phyloP scores from a whole-genome alignment of 1,140 invertebrate species.

The Drosophila orena region DNA sequence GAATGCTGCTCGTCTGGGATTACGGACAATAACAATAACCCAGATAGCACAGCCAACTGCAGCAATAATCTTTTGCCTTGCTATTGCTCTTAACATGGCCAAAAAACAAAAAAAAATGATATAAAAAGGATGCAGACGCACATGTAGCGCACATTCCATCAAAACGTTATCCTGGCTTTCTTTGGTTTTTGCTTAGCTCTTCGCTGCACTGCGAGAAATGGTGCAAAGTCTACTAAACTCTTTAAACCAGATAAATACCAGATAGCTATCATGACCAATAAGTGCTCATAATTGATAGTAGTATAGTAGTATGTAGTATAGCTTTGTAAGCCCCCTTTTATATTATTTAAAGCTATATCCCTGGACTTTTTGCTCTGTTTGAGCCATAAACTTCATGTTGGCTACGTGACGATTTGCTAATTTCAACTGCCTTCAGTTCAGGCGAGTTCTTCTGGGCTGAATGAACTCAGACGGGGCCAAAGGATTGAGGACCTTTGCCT shows the following conservation, averaged over 20 bases:
- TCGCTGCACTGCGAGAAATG: conserved; percentile 5
- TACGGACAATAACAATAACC: conserved; percentile 60
- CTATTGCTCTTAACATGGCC: conserved; percentile 11
- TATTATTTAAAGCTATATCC: neutral
- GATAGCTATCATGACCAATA: too few relatives aligned
- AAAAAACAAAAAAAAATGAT: conserved; percentile 4
- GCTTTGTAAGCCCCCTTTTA: too few relatives aligned
- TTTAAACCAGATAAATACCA: too few relatives aligned
- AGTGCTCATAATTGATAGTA: too few relatives aligned
- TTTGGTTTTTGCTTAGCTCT: neutral
- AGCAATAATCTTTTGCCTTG: conserved; percentile 25
- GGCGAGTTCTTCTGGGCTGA: conserved; percentile 20
- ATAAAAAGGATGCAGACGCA: conserved; percentile 39
- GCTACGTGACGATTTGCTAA: conserved; percentile 80
- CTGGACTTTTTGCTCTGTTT: conserved; percentile 4
- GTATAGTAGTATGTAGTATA: too few relatives aligned
- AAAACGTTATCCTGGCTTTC: conserved; percentile 8
- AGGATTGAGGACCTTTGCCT: conserved; percentile 24
- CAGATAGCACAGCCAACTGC: conserved; percentile 35
- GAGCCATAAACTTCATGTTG: conserved; percentile 33
- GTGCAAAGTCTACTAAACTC: neutral
- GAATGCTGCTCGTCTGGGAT: conserved; percentile 46
- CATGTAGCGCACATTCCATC: conserved; percentile 44
- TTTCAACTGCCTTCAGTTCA: conserved; percentile 32
- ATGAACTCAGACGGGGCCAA: conserved; percentile 28